These are phyloP conservation scores for Sphenodon punctatus DNA, from an alignment of 2,797 vertebrate genomes.

Conservation along the genomic window DNA sequence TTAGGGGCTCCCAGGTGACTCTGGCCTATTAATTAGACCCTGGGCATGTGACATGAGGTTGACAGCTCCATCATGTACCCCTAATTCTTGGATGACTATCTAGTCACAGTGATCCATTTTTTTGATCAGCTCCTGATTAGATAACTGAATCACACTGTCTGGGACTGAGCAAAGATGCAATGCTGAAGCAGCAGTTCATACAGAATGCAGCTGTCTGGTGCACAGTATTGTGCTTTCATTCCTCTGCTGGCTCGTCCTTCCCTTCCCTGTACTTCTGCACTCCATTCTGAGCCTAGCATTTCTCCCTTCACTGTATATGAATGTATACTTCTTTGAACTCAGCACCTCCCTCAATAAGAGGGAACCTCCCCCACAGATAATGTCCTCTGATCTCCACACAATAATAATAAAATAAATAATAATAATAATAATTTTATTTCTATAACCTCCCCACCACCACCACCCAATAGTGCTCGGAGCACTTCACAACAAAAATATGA, in stretches of 20 bases:
- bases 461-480: no score
- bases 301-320: background rate
- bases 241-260: background rate
- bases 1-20: no score
- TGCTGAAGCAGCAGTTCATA: background rate
- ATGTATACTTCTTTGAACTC: background rate
- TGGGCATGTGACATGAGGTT: no score
- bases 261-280: background rate
- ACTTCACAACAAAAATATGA: no score
- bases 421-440: no score
- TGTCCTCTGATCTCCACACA: fast-evolving
- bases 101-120: background rate
- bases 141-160: background rate
- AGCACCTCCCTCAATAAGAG: background rate
- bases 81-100: background rate
- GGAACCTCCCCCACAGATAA: background rate
- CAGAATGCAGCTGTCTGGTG: background rate
- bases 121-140: background rate
- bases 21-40: no score
- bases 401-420: no score
- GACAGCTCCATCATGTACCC: background rate
- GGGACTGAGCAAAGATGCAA: background rate
- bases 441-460: no score
- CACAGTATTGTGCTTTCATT: background rate
- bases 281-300: background rate